Conservation (phyloP, 2,888 invertebrate genomes). For the Parnassius glacialis region DNA sequence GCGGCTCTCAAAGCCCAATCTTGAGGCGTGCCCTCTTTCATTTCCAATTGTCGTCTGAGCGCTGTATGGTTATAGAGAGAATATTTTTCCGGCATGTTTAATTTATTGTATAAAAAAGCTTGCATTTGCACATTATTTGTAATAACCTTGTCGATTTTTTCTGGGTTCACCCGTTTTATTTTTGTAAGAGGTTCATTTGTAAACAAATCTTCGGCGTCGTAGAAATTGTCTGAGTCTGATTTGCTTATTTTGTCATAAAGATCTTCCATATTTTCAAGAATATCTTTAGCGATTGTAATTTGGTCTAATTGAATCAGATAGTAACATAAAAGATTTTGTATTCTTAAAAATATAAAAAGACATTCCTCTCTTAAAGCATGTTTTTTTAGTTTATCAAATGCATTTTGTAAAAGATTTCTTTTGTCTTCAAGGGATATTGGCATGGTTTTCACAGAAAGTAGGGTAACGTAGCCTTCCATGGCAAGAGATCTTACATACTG, state of each 20-base stretch:
- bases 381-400: conserved; percentile 61
- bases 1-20: conserved; percentile 80
- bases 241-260: conserved; percentile 65
- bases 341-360: conserved; percentile 76
- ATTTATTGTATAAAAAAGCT: conserved; percentile 80
- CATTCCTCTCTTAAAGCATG: conserved; percentile 59
- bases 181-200: conserved; percentile 49
- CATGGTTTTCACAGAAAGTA: conserved; percentile 63
- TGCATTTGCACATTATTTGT: conserved; percentile 84
- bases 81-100: conserved; percentile 75
- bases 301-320: conserved; percentile 78
- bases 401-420: conserved; percentile 53
- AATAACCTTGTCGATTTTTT: conserved; percentile 79
- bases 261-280: conserved; percentile 74
- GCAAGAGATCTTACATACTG: conserved; percentile 59
- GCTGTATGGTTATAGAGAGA: conserved; percentile 79
- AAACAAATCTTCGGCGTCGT: conserved; percentile 81
- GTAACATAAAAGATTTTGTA: conserved; percentile 81
- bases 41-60: conserved; percentile 78
- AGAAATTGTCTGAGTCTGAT: conserved; percentile 49
- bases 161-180: conserved; percentile 61
- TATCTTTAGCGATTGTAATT: conserved; percentile 62
- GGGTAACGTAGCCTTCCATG: conserved; percentile 68
- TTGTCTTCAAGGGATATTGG: conserved; percentile 60
- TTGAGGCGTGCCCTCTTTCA: conserved; percentile 79